Evolutionary conservation across 92 coral and sea anemone genomes (phyloP).

Genomic region (Porites lobata): DNA sequence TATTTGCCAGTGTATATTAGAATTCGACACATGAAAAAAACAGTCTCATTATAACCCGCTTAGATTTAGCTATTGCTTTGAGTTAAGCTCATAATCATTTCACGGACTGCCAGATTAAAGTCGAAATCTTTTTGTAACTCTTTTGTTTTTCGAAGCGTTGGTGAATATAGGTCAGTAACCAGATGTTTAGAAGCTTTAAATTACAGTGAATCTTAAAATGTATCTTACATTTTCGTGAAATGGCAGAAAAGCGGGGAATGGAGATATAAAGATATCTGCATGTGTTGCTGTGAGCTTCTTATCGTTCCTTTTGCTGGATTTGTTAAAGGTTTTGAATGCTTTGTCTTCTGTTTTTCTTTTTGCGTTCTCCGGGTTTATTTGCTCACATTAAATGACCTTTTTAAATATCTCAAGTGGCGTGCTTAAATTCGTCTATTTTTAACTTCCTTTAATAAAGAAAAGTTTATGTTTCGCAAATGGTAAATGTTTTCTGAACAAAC

Average conservation of each 20-base stretch:
- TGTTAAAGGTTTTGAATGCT: no score
- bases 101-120: background rate
- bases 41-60: background rate
- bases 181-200: background rate
- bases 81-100: background rate
- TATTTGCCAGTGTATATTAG: no score
- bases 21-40: background rate
- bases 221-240: no score
- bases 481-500: no score
- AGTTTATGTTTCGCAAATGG: background rate
- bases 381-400: no score
- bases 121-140: background rate
- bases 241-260: no score
- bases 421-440: background rate
- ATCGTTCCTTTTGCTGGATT: no score
- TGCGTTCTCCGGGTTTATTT: no score
- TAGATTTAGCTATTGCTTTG: background rate
- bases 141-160: background rate
- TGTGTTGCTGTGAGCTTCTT: no score
- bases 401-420: background rate
- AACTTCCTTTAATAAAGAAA: background rate
- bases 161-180: background rate
- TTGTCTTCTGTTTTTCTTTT: no score
- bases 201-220: no score
- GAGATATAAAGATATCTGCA: no score